phyloP scores from a whole-genome alignment of 2,888 invertebrate genomes.

The Spodoptera exigua region DNA sequence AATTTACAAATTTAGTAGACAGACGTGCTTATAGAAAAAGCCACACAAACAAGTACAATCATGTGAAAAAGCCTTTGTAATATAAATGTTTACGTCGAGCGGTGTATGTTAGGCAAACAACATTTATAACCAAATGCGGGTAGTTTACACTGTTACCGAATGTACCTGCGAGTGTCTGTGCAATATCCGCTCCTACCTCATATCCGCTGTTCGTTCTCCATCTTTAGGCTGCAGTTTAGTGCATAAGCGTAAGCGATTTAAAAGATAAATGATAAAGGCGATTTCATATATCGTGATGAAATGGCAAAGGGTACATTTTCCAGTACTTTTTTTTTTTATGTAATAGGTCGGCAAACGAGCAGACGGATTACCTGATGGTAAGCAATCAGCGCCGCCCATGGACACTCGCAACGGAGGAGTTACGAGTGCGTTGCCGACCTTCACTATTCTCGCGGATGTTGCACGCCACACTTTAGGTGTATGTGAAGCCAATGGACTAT shows the following conservation, averaged over 20 bases:
- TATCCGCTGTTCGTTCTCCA: conserved; percentile 79
- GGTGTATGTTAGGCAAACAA: conserved; percentile 65
- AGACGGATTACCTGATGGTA: too few species aligned
- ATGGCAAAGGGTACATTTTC: neutral
- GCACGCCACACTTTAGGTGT: too few species aligned
- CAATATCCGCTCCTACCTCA: conserved; percentile 84
- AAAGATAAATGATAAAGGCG: conserved; percentile 1
- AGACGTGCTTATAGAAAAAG: too few species aligned
- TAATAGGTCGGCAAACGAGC: too few species aligned
- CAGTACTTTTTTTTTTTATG: too few species aligned
- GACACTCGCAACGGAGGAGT: too few species aligned
- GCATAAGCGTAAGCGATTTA: conserved; percentile 55
- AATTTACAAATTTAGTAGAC: too few species aligned
- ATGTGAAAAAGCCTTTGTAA: conserved; percentile 53
- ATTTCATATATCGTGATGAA: too few species aligned
- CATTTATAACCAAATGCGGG: conserved; percentile 82
- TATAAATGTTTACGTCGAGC: conserved; percentile 60
- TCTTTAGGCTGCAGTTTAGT: conserved; percentile 61
- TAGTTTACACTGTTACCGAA: conserved; percentile 80
- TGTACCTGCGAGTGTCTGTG: conserved; percentile 82
- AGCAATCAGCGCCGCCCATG: too few species aligned
- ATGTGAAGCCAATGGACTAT: too few species aligned
- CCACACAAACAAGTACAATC: conserved; percentile 5
- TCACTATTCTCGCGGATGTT: too few species aligned
- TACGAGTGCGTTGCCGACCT: too few species aligned